A percentile compares a stretch with the other conserved stretches of the same genome.
Evolutionary conservation across 2,113 vertebrate species (phyloP).

Genomic region (Taurulus bubalis): DNA sequence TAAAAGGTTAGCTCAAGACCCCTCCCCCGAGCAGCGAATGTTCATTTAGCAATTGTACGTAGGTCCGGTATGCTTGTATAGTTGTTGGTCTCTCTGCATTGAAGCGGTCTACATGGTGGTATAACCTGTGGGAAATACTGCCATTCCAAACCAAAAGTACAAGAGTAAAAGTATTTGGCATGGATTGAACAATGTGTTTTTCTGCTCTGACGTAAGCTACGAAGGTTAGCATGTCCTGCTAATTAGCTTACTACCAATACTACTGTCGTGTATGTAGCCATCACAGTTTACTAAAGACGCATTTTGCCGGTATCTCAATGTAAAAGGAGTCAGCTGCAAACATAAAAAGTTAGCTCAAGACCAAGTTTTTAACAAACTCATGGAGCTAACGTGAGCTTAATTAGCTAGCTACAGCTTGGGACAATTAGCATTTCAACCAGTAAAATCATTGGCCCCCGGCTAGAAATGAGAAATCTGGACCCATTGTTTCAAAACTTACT

Average conservation of each 20-base stretch:
- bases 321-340: background rate
- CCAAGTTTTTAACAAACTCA: background rate
- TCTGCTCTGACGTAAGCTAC: background rate
- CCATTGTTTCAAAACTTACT: too few relatives aligned
- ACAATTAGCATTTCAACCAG: background rate
- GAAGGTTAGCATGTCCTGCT: constrained; percentile 2
- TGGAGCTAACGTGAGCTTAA: background rate
- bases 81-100: background rate
- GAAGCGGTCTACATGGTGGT: too few relatives aligned
- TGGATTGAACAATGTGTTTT: background rate
- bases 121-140: too few relatives aligned
- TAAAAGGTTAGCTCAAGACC: background rate
- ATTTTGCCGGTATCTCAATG: background rate
- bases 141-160: background rate
- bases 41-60: background rate
- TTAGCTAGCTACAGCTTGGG: background rate
- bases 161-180: background rate
- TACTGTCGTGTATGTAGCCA: background rate
- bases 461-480: too few relatives aligned
- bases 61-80: too few relatives aligned
- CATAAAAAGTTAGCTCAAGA: background rate
- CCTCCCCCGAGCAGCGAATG: background rate
- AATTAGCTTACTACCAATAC: background rate
- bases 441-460: background rate
- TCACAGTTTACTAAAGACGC: too few relatives aligned